phyloP scores from a whole-genome alignment of 2,113 vertebrate species.

The Varanus salvator region DNA sequence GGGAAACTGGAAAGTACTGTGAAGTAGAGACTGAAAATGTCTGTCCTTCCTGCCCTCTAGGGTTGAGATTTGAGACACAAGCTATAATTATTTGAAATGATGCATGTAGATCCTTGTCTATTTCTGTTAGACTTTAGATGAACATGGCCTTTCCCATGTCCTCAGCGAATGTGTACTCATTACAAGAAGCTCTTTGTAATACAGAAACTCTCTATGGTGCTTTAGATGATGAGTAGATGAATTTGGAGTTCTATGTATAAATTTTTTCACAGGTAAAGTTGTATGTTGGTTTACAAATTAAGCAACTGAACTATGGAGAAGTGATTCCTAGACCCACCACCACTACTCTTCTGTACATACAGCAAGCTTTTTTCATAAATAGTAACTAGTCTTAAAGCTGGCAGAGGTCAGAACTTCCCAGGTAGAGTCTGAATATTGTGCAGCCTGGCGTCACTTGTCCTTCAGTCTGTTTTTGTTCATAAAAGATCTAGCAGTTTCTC shows the following conservation, averaged over 20 bases:
- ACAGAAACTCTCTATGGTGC: background rate
- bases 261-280: background rate
- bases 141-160: background rate
- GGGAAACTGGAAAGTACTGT: background rate
- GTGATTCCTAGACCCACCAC: background rate
- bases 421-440: background rate
- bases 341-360: background rate
- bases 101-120: background rate
- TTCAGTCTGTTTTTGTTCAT: background rate
- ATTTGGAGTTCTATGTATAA: background rate
- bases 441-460: background rate
- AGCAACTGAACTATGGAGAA: background rate
- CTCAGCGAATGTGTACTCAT: background rate
- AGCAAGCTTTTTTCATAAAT: background rate
- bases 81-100: background rate
- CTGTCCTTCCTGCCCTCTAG: background rate
- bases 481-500: background rate
- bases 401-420: background rate
- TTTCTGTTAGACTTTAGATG: background rate
- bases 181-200: background rate
- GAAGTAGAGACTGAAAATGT: background rate
- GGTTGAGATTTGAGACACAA: constrained; percentile 6
- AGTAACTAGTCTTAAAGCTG: background rate
- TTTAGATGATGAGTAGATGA: background rate
- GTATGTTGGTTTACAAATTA: background rate